A percentile compares a stretch with the other conserved stretches of the same genome.
These are phyloP conservation scores for Halcyon leucocephala DNA, from an alignment of 2,797 vertebrate genomes.

Conservation along the genomic window DNA sequence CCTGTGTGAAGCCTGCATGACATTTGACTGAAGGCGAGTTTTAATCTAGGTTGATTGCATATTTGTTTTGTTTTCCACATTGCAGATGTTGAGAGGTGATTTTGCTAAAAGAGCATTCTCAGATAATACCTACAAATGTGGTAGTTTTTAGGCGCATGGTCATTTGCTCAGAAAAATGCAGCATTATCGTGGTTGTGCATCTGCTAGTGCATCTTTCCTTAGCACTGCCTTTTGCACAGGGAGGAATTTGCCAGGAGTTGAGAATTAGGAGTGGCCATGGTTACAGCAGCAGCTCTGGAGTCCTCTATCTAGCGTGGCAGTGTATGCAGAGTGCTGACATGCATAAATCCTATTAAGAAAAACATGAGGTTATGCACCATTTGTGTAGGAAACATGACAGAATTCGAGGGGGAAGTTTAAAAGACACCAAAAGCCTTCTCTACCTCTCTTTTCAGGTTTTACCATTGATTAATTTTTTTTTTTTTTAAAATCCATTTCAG, in stretches of 20 bases:
- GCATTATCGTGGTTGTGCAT: conserved; percentile 14
- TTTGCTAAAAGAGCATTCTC: background rate
- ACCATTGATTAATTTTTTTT: background rate
- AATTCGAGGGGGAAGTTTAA: conserved; percentile 41
- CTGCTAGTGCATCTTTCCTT: background rate
- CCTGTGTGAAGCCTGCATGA: conserved; percentile 48
- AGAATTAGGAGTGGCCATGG: conserved; percentile 61
- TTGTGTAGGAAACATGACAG: conserved; percentile 26
- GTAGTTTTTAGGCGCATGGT: background rate
- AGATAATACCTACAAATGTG: background rate
- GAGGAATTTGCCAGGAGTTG: conserved; percentile 47
- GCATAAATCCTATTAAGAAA: conserved; percentile 75
- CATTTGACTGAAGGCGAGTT: conserved; percentile 50
- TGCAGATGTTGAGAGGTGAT: conserved; percentile 42
- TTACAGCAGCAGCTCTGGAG: conserved; percentile 60
- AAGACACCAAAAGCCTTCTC: background rate
- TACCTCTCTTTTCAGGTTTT: conserved; percentile 5
- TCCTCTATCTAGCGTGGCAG: conserved; percentile 46
- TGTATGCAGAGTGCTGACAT: conserved; percentile 11
- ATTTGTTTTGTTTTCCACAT: conserved; percentile 34
- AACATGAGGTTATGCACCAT: conserved; percentile 30
- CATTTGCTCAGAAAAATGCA: background rate
- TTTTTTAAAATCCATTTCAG: background rate
- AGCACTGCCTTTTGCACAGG: background rate
- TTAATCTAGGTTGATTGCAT: conserved; percentile 41